Evolutionary conservation across 2,113 vertebrate genomes (phyloP).

Genomic region (Chinchilla lanigera): DNA sequence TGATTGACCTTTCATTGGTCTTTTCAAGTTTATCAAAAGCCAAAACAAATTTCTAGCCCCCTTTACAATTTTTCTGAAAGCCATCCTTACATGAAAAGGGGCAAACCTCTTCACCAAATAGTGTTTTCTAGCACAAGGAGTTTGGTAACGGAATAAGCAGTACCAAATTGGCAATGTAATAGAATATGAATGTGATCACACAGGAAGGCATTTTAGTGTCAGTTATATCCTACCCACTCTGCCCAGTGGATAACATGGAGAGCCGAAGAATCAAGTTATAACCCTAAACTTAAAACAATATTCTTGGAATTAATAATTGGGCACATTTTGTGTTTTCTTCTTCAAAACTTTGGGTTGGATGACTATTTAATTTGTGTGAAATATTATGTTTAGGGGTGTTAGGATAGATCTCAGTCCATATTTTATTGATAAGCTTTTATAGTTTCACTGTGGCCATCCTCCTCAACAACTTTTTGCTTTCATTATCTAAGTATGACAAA

Average conservation of each 20-base stretch:
- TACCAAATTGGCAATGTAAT: not conserved
- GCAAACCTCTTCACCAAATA: not conserved
- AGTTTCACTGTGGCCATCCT: not conserved
- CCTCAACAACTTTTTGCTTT: not conserved
- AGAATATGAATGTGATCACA: not conserved
- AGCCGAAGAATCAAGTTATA: not conserved
- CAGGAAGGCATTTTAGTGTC: not conserved
- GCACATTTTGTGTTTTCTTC: conserved; percentile 18
- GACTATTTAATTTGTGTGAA: not conserved
- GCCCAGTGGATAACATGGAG: not conserved
- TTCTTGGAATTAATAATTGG: not conserved
- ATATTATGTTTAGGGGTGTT: not conserved
- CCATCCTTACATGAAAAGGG: not conserved
- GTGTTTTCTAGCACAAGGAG: not conserved
- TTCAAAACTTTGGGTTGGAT: conserved; percentile 4
- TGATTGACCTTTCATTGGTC: not conserved
- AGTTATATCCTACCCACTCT: not conserved
- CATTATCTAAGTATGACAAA: conserved; percentile 1
- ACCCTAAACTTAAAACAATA: not conserved
- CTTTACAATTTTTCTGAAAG: not conserved
- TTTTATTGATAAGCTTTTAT: not conserved
- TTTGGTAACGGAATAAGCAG: not conserved
- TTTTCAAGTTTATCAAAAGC: conserved; percentile 5
- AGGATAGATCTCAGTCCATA: not conserved
- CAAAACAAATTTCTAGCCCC: not conserved